Base-by-base conservation (phyloP, 2,797 vertebrate species). In the Ciconia nigra region DNA sequence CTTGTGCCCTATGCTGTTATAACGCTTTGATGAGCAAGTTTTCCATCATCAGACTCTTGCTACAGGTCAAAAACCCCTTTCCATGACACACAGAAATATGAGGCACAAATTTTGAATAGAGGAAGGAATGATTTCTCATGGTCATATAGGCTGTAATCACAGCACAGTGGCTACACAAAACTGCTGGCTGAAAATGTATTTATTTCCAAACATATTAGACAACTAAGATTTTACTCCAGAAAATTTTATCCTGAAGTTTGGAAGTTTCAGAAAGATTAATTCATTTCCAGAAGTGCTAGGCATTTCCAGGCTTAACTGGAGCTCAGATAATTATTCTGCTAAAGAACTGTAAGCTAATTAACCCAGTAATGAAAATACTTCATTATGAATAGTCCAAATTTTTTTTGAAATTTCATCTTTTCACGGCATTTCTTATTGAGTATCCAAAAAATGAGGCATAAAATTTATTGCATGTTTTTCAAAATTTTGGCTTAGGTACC, bases 1-100 rank as follows among this genome's bases (percentile, higher is more conserved):
- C 41, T 46, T 28, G 4, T 35, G 13, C 39, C 26, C 26, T 69
- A 0, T 6, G 29, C 26, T 65, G 31, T 74, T 65, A 24, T 0
- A 52, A 55, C 0, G 0, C 7, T 58, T n/a, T 21, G 72, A 41
- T 49, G 31, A 57, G 26, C 33, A 67, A 41, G 10, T 65, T 77
- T 81, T 58, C n/a, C 83, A 69, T 9, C 81, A 42, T 19, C 35
- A 51, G 10, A 14, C 13, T 63, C 24, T 5, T 18, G 7, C 8
- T 52, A 13, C 33, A 28, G 37, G 11, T 44, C 61, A 69, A 49
- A 59, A 89, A 6, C 0, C 1, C 19, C 11, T 72, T 78, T 72
- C 33, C 19, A 11, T 11, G 7, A 59, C 1, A 42, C 17, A 20
- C 18, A 66, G 66, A 57, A 58, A 63, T 4, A 47, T 9, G 16